Conservation (phyloP, 2,888 invertebrate genomes). For the Allolobophora icterica region DNA sequence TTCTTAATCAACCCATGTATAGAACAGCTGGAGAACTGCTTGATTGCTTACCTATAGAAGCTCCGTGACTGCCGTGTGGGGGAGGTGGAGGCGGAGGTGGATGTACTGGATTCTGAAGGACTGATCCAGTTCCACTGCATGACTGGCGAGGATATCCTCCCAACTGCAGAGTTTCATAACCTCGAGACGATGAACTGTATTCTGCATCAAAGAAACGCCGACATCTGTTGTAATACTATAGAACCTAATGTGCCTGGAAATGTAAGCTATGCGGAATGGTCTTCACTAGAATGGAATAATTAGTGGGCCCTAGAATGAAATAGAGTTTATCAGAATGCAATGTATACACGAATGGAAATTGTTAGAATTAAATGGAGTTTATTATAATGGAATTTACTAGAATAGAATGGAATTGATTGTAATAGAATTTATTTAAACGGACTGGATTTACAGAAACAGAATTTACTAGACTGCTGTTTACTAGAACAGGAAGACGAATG, state of each 20-base stretch:
- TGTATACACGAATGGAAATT: background rate
- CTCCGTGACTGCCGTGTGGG: background rate
- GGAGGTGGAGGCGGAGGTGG: constrained; percentile 14
- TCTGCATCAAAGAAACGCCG: background rate
- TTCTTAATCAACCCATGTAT: background rate
- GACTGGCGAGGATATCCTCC: constrained; percentile 14
- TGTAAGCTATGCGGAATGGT: background rate
- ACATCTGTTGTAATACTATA: background rate
- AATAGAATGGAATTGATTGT: too few species aligned
- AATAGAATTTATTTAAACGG: background rate
- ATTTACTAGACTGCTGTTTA: too few species aligned
- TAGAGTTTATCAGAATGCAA: background rate
- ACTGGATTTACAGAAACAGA: background rate
- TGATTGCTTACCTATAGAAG: background rate
- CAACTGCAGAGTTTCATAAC: background rate
- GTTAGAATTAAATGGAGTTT: background rate
- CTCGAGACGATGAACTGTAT: constrained; percentile 12
- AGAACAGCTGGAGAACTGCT: background rate
- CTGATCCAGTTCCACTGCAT: constrained; percentile 19
- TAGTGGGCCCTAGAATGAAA: background rate
- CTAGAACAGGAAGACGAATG: background rate
- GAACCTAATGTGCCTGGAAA: too few species aligned
- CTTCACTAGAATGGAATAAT: too few species aligned
- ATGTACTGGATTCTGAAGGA: background rate
- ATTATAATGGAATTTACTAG: background rate